Evolutionary conservation across 2,888 invertebrate species (phyloP).

Genomic region (Papilio demoleus): DNA sequence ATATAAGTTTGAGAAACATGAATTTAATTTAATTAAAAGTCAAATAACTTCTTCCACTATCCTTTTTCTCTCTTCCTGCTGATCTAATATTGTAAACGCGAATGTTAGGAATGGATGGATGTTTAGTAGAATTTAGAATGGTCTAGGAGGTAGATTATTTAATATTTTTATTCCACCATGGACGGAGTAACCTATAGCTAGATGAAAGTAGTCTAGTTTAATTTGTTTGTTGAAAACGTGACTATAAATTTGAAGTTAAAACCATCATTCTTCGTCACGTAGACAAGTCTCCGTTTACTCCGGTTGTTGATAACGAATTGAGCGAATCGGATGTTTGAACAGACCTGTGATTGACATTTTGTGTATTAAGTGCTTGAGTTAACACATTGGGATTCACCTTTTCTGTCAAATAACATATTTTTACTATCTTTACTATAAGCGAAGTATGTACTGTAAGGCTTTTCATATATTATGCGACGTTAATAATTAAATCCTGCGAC

Average conservation of each 20-base stretch:
- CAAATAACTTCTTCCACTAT: too few species aligned
- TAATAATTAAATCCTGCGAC: too few species aligned
- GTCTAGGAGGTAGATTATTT: too few species aligned
- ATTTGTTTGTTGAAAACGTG: neutral
- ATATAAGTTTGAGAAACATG: too few species aligned
- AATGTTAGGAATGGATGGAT: too few species aligned
- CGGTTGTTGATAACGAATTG: conserved; percentile 6
- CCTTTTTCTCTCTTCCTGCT: too few species aligned
- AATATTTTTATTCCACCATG: too few species aligned
- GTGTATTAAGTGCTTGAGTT: conserved; percentile 8
- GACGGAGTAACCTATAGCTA: too few species aligned
- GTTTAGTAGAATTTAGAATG: too few species aligned
- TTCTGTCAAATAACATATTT: neutral
- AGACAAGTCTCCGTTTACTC: conserved; percentile 9
- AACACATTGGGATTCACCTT: neutral
- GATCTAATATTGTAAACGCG: too few species aligned
- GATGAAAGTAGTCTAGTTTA: neutral
- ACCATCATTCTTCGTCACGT: conserved; percentile 9
- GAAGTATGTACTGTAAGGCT: neutral
- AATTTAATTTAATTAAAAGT: too few species aligned
- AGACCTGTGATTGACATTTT: neutral
- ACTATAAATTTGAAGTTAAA: neutral
- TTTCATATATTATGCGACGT: too few species aligned
- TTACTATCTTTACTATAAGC: neutral
- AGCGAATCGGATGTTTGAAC: conserved; percentile 1